A percentile compares a stretch with the other conserved stretches of the same genome.
Conservation (phyloP, 92 coral and sea anemone genomes). For the Paramuricea clavata region DNA sequence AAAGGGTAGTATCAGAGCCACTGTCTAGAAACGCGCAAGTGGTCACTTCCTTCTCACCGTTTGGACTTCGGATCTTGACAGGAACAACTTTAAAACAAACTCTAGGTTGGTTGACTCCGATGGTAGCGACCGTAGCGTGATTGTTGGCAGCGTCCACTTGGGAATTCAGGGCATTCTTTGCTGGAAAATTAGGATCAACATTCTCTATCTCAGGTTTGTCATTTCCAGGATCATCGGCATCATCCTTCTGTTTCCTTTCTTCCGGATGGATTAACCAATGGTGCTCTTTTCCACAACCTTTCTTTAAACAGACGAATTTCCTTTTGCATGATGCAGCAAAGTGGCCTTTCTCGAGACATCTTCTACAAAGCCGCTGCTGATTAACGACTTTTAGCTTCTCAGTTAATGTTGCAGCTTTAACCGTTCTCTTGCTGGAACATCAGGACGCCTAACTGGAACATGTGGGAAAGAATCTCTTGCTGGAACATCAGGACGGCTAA, state of each 20-base stretch:
- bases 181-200: too few species aligned
- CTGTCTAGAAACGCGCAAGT: slow-evolving; percentile 76
- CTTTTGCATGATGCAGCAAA: slow-evolving; percentile 12
- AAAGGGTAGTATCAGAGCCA: slow-evolving; percentile 75
- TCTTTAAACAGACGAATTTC: slow-evolving; percentile 19
- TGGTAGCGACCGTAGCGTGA: too few species aligned
- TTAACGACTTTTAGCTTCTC: slow-evolving; percentile 24
- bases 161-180: too few species aligned
- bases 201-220: neutral
- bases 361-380: slow-evolving; percentile 23
- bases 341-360: slow-evolving; percentile 31
- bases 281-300: neutral
- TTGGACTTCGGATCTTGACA: slow-evolving; percentile 61
- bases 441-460: too few species aligned
- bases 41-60: slow-evolving; percentile 50
- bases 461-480: too few species aligned
- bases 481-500: too few species aligned
- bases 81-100: slow-evolving; percentile 81
- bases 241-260: neutral
- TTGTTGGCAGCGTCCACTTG: too few species aligned
- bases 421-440: too few species aligned
- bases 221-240: neutral
- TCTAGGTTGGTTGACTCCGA: slow-evolving; percentile 56
- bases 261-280: slow-evolving; percentile 30
- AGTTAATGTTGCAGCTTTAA: slow-evolving; percentile 37